Percentiles rank a stretch among this genome's conserved stretches.
Evolutionary conservation across 2,113 vertebrate genomes (phyloP).

Genomic region (Ammospiza nelsoni): DNA sequence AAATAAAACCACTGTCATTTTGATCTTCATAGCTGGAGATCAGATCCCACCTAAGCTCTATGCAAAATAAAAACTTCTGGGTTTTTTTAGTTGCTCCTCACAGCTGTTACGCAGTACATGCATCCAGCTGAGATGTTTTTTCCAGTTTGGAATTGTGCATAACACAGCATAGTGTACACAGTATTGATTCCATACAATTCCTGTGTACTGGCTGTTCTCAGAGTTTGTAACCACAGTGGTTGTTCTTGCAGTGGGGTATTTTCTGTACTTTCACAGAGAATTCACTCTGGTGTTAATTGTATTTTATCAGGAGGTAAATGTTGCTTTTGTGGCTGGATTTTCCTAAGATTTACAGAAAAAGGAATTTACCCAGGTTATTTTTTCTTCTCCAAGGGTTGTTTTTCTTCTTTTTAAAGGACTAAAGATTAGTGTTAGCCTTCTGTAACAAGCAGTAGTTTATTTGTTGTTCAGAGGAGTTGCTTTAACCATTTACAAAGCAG

Average conservation of each 20-base stretch:
- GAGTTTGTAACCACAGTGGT: not conserved
- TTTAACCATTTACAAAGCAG: not conserved
- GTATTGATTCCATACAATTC: not conserved
- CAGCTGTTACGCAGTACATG: not conserved
- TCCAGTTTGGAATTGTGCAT: not conserved
- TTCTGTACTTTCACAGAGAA: not conserved
- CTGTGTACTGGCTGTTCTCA: not conserved
- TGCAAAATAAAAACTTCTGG: not conserved
- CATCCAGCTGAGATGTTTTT: not conserved
- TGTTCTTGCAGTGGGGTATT: not conserved
- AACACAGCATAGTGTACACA: not conserved
- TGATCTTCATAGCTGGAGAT: not conserved
- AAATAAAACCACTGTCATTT: not conserved
- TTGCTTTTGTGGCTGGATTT: not conserved
- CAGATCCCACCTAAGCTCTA: not conserved
- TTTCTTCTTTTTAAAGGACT: not conserved
- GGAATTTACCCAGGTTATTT: not conserved
- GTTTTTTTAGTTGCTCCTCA: not conserved
- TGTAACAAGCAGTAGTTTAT: not conserved
- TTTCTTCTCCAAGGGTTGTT: not conserved
- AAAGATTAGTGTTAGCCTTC: not conserved
- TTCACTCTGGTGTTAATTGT: not conserved
- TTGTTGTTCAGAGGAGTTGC: not conserved
- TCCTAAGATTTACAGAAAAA: not conserved
- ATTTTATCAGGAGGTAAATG: not conserved